Percentiles rank a stretch among this genome's conserved stretches.
These are phyloP conservation scores for Acipenser oxyrinchus DNA, from an alignment of 2,797 vertebrate species.

Conservation along the genomic window DNA sequence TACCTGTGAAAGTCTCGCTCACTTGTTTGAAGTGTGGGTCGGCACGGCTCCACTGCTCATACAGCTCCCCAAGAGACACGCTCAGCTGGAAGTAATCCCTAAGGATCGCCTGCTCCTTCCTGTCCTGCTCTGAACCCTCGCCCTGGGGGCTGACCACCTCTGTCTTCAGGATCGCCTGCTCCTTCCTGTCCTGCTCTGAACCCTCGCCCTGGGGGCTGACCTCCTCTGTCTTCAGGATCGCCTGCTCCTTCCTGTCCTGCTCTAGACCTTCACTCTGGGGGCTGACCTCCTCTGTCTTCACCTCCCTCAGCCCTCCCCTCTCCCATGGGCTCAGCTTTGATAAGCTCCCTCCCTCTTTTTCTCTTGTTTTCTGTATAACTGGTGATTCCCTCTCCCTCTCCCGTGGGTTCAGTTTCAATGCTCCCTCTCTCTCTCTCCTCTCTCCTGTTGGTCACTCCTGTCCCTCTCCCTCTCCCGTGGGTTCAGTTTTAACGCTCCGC, in stretches of 20 bases:
- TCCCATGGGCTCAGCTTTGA: conserved; percentile 9
- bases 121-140: conserved; percentile 22
- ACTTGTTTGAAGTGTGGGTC: conserved; percentile 71
- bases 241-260: conserved; percentile 34
- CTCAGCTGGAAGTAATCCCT: conserved; percentile 81
- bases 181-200: conserved; percentile 22
- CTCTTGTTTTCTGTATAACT: too few species aligned
- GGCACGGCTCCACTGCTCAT: conserved; percentile 63
- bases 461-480: not conserved
- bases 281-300: not conserved
- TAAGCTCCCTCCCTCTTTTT: conserved; percentile 7
- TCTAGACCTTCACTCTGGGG: conserved; percentile 20
- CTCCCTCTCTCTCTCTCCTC: conserved; percentile 21
- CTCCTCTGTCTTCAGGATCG: too few species aligned
- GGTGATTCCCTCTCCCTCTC: not conserved
- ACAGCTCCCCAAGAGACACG: conserved; percentile 64
- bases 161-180: conserved; percentile 37
- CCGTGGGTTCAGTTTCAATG: not conserved
- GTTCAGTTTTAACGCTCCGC: conserved; percentile 1
- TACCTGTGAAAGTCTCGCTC: conserved; percentile 75
- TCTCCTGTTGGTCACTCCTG: not conserved
- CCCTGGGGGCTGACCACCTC: conserved; percentile 8
- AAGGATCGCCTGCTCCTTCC: conserved; percentile 48
- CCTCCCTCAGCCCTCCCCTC: conserved; percentile 31
- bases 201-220: conserved; percentile 21